Evolutionary conservation across 2,888 invertebrate genomes (phyloP).

Genomic region (Brachylomia viminalis): DNA sequence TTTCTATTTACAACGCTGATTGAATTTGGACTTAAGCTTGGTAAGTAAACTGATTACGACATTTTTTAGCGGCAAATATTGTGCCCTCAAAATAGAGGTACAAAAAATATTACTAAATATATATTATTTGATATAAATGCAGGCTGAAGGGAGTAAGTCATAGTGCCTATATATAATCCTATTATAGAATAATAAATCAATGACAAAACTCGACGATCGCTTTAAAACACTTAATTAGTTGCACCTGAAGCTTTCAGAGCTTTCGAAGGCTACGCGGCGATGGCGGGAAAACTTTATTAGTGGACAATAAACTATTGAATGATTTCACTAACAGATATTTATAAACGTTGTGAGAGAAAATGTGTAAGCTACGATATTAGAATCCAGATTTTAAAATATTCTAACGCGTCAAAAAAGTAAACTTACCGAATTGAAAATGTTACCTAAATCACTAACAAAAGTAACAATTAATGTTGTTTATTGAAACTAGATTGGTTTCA

Average conservation of each 20-base stretch:
- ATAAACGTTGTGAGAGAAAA: neutral
- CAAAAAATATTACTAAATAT: no score
- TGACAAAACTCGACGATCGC: slow-evolving; percentile 30
- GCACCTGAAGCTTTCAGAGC: slow-evolving; percentile 49
- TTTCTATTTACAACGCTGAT: slow-evolving; percentile 22
- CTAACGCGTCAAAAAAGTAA: slow-evolving; percentile 19
- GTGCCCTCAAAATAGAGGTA: no score
- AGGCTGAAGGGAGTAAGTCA: neutral
- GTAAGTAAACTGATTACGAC: slow-evolving; percentile 11
- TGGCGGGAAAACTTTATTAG: slow-evolving; percentile 57
- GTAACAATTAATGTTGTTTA: slow-evolving; percentile 25
- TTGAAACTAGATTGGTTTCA: slow-evolving; percentile 17
- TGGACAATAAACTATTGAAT: slow-evolving; percentile 10
- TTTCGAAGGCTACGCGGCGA: slow-evolving; percentile 9
- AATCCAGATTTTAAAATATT: slow-evolving; percentile 9
- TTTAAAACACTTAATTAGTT: slow-evolving; percentile 27
- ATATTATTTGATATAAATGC: slow-evolving; percentile 11
- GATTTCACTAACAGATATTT: slow-evolving; percentile 4
- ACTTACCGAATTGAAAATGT: slow-evolving; percentile 51
- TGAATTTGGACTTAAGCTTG: slow-evolving; percentile 9
- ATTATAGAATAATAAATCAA: slow-evolving; percentile 56
- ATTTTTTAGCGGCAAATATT: slow-evolving; percentile 4
- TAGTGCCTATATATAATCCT: slow-evolving; percentile 1
- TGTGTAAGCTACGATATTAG: neutral
- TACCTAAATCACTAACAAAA: slow-evolving; percentile 50